These are phyloP conservation scores for Sula dactylatra DNA, from an alignment of 2,113 vertebrate species.

Conservation along the genomic window DNA sequence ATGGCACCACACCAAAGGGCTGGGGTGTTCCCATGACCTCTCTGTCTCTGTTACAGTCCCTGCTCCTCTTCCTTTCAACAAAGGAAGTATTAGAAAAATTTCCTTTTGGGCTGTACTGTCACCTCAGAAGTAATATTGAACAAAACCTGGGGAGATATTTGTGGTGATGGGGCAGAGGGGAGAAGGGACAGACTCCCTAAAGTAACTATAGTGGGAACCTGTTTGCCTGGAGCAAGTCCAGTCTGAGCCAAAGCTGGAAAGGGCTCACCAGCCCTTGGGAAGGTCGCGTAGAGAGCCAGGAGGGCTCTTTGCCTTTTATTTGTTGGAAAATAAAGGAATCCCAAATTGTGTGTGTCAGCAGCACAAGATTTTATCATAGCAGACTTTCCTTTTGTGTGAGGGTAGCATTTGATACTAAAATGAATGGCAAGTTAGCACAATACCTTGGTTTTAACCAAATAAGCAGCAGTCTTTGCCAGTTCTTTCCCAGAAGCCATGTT, in stretches of 20 bases:
- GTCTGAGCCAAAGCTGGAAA: not conserved
- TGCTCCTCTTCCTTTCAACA: not conserved
- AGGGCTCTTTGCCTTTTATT: not conserved
- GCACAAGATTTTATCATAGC: not conserved
- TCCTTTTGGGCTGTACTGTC: not conserved
- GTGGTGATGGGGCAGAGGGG: not conserved
- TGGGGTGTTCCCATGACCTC: not conserved
- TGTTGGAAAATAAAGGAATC: not conserved
- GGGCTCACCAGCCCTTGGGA: not conserved
- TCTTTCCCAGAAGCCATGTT: not conserved
- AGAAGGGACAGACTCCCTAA: not conserved
- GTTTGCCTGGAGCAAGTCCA: not conserved
- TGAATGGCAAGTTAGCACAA: not conserved
- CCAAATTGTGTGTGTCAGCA: not conserved
- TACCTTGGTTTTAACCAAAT: not conserved
- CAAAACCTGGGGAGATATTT: not conserved
- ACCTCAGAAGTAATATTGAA: not conserved
- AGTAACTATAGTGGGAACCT: not conserved
- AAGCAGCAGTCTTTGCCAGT: not conserved
- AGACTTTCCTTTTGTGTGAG: not conserved
- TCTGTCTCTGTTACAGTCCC: not conserved
- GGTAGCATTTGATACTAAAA: not conserved
- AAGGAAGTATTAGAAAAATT: not conserved
- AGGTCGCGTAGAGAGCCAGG: rapidly evolving
- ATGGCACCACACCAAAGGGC: not conserved